These are phyloP conservation scores for Cepaea hortensis DNA, from an alignment of 2,888 invertebrate species.

Conservation along the genomic window DNA sequence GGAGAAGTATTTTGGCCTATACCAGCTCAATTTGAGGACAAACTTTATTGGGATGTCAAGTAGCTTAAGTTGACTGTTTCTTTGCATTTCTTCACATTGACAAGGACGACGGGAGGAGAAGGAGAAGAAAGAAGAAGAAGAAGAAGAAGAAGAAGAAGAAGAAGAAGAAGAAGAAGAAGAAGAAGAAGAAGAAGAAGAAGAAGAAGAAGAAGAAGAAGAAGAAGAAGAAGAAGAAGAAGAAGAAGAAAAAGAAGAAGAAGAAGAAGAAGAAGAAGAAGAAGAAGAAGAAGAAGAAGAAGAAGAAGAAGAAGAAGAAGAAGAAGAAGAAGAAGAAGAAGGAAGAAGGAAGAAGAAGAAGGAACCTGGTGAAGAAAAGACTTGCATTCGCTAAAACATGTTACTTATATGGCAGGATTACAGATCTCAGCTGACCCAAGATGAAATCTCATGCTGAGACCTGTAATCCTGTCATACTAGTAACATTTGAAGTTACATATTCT, in stretches of 20 bases:
- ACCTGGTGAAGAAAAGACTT: neutral
- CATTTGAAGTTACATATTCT: too few species aligned
- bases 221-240: constrained; percentile 10
- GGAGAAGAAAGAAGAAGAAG: neutral
- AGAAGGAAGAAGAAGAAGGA: neutral
- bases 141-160: too few species aligned
- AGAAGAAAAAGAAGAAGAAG: neutral
- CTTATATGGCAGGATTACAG: too few species aligned
- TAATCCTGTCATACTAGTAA: too few species aligned
- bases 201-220: constrained; percentile 17
- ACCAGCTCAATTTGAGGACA: too few species aligned
- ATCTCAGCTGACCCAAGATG: too few species aligned
- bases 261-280: constrained; percentile 9
- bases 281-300: neutral
- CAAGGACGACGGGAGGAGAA: neutral
- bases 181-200: neutral
- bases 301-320: neutral
- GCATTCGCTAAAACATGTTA: too few species aligned
- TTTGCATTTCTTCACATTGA: neutral
- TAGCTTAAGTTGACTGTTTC: too few species aligned
- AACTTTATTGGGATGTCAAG: too few species aligned
- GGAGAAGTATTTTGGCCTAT: too few species aligned
- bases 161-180: constrained; percentile 3
- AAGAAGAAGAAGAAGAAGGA: neutral
- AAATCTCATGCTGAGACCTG: too few species aligned